These are phyloP conservation scores for Helicoverpa armigera DNA, from an alignment of 1,140 invertebrate species.

Conservation along the genomic window DNA sequence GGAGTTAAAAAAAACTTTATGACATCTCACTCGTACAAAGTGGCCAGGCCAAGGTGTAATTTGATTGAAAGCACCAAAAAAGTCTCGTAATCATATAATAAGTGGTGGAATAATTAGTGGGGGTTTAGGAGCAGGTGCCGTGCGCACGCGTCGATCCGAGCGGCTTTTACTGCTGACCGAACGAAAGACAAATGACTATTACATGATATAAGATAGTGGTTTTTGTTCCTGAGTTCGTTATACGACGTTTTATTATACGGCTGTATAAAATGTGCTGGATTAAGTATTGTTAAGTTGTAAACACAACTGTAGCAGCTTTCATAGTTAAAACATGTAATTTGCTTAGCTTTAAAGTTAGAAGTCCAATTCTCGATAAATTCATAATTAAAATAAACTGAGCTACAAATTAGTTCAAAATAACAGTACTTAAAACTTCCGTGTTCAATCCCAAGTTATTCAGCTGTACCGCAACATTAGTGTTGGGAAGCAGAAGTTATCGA, in stretches of 20 bases:
- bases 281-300: conserved; percentile 35
- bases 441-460: conserved; percentile 36
- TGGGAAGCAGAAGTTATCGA: conserved; percentile 63
- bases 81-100: conserved; percentile 85
- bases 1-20: conserved; percentile 79
- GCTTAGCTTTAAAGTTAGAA: background rate
- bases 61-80: conserved; percentile 86
- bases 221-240: conserved; percentile 33
- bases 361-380: background rate
- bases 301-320: background rate
- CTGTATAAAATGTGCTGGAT: conserved; percentile 34
- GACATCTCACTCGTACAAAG: conserved; percentile 84
- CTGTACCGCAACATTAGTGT: conserved; percentile 55
- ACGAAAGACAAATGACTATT: conserved; percentile 59
- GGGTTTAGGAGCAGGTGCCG: conserved; percentile 81
- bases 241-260: conserved; percentile 22
- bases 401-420: background rate
- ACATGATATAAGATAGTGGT: conserved; percentile 58
- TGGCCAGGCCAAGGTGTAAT: conserved; percentile 84
- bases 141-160: conserved; percentile 71
- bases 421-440: conserved; percentile 25
- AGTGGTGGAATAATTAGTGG: conserved; percentile 85
- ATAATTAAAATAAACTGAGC: background rate
- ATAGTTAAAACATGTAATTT: background rate
- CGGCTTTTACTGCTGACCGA: conserved; percentile 53